Evolutionary conservation across 2,888 invertebrate genomes (phyloP).

Genomic region (Stenodema calcarata): DNA sequence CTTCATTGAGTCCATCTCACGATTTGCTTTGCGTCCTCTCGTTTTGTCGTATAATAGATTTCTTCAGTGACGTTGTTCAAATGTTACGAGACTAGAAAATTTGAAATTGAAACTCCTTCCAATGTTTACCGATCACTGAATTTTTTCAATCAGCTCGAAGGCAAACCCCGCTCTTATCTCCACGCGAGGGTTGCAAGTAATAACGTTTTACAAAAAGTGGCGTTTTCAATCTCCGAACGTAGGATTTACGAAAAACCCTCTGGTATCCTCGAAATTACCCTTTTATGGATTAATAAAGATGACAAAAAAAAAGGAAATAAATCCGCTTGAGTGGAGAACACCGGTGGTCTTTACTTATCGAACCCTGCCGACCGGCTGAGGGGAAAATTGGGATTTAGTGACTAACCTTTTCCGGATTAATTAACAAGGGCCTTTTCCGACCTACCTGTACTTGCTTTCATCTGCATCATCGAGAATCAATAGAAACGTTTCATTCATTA

Average conservation of each 20-base stretch:
- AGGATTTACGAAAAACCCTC: background rate
- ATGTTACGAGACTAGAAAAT: no score
- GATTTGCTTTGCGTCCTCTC: no score
- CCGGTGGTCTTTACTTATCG: background rate
- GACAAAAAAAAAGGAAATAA: background rate
- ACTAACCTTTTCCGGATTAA: background rate
- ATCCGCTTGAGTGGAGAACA: background rate
- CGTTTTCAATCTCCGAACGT: background rate
- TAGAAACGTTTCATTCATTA: constrained; percentile 2
- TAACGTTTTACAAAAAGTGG: background rate
- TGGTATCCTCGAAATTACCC: background rate
- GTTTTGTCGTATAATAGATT: no score
- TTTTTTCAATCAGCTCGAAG: no score
- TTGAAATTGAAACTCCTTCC: no score
- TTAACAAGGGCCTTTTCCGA: background rate
- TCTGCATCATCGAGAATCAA: constrained; percentile 2
- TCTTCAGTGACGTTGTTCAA: no score
- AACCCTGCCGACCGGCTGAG: background rate
- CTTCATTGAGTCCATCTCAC: no score
- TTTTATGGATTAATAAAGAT: background rate
- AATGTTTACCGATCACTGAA: no score
- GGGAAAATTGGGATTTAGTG: background rate
- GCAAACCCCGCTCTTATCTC: background rate
- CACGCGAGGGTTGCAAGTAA: background rate
- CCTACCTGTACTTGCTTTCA: background rate